phyloP scores from a whole-genome alignment of 2,888 invertebrate genomes.

The Selenia dentaria region DNA sequence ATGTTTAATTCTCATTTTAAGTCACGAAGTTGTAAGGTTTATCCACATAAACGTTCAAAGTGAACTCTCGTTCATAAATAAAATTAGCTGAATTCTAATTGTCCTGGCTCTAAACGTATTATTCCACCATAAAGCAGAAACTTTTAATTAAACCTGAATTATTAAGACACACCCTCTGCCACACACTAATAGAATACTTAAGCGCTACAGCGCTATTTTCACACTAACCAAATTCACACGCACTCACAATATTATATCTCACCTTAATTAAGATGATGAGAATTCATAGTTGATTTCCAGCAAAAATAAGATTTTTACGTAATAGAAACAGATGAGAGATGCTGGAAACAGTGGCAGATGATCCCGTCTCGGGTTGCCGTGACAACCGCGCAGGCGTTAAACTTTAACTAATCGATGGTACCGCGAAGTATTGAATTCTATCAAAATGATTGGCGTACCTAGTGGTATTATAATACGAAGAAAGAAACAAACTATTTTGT shows the following conservation, averaged over 20 bases:
- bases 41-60: no score
- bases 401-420: slow-evolving; percentile 27
- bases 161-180: slow-evolving; percentile 44
- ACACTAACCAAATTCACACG: background rate
- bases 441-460: no score
- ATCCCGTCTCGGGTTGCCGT: slow-evolving; percentile 53
- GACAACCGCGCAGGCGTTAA: slow-evolving; percentile 67
- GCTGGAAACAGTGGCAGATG: slow-evolving; percentile 59
- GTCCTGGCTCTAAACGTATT: background rate
- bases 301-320: slow-evolving; percentile 36
- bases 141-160: slow-evolving; percentile 54
- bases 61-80: no score
- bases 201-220: slow-evolving; percentile 3
- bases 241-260: slow-evolving; percentile 1
- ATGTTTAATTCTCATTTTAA: no score
- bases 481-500: no score
- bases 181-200: slow-evolving; percentile 9
- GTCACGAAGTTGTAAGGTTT: no score
- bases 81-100: background rate
- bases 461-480: no score
- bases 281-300: slow-evolving; percentile 3
- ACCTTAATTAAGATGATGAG: slow-evolving; percentile 12
- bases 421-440: background rate
- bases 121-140: slow-evolving; percentile 39
- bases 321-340: slow-evolving; percentile 55